Evolutionary conservation across 2,113 vertebrate species (phyloP), one percentile per base, ranked within the genome.

Genomic region (Pygoscelis antarcticus): DNA sequence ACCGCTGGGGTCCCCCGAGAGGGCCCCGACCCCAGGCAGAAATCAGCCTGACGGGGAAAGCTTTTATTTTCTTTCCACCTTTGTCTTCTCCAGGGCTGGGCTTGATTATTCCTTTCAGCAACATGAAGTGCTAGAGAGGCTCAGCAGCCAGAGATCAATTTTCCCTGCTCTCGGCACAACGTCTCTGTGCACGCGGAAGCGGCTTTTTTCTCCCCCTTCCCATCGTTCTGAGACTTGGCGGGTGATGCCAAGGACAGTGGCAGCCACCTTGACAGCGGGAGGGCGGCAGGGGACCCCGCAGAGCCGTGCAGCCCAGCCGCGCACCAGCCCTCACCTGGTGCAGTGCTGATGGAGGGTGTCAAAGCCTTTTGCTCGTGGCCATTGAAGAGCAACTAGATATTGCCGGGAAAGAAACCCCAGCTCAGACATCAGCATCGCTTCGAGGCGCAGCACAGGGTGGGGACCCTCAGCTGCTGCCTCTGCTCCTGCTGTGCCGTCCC

Each of bases 61-160:
- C 47, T 87, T 89, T 87, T 46, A 30, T 77, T 96, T 91, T 42
- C 36, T 69, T 77, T 72, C 82, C 19, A 3, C n/a, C 79, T 85
- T 78, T 72, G 76, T 49, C 57, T 91, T 94, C 49, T 71, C 32
- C 38, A 51, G 38, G 38, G 58, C 51, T 65, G 29, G 61, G 47
- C 76, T 93, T 72, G 62, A 80, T 91, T 86, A 69, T 83, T 83
- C 58, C 52, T 93, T 49, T 80, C 87, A 96, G 62, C 87, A 86
- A 29, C 47, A 64, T 5, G 0, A 80, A 76, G 76, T 68, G 62
- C 52, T 46, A 32, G 80, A 51, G 62, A 83, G 52, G 47, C 66
- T 80, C 76, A 89, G 76, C 76, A 83, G 87, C 66, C 83, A 80
- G 57, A 76, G 61, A 94, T 95, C 68, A 27, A 21, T 94, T 93